These are phyloP conservation scores for Pachypanchax playfairii DNA, from an alignment of 2,113 vertebrate species.

Conservation along the genomic window DNA sequence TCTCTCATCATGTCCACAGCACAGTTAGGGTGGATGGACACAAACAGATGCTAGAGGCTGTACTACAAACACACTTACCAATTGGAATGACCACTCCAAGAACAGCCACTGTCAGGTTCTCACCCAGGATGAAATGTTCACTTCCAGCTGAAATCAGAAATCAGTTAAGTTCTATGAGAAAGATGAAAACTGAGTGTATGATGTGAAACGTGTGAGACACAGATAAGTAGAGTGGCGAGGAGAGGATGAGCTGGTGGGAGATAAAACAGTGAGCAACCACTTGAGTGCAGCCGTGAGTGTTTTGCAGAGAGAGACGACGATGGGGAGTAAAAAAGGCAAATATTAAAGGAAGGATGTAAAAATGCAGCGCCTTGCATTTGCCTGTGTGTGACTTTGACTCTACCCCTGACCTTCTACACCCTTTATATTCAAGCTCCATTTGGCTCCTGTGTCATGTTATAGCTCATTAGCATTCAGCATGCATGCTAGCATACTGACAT, in stretches of 20 bases:
- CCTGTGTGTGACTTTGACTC: constrained; percentile 39
- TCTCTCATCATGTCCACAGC: constrained; percentile 42
- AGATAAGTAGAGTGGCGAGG: constrained; percentile 31
- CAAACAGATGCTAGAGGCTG: constrained; percentile 31
- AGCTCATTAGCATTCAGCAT: constrained; percentile 18
- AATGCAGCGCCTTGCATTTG: constrained; percentile 28
- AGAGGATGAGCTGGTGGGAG: constrained; percentile 1
- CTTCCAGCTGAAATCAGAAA: constrained; percentile 82
- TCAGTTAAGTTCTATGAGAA: neutral
- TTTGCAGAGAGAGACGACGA: constrained; percentile 35
- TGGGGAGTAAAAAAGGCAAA: constrained; percentile 2
- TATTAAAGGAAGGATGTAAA: neutral
- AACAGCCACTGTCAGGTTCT: constrained; percentile 91
- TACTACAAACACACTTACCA: constrained; percentile 83
- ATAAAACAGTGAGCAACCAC: constrained; percentile 38
- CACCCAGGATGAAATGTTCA: constrained; percentile 84
- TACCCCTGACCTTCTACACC: constrained; percentile 19
- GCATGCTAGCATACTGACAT: constrained; percentile 1
- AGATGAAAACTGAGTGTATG: neutral
- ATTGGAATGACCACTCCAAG: constrained; percentile 93
- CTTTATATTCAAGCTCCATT: constrained; percentile 32
- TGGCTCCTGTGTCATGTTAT: constrained; percentile 26
- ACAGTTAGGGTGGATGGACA: constrained; percentile 35
- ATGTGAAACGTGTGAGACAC: constrained; percentile 22
- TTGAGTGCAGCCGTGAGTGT: constrained; percentile 25